Evolutionary conservation across 2,888 invertebrate species (phyloP), one percentile per base, ranked within the genome.

Genomic region (Mesochorus sp.): DNA sequence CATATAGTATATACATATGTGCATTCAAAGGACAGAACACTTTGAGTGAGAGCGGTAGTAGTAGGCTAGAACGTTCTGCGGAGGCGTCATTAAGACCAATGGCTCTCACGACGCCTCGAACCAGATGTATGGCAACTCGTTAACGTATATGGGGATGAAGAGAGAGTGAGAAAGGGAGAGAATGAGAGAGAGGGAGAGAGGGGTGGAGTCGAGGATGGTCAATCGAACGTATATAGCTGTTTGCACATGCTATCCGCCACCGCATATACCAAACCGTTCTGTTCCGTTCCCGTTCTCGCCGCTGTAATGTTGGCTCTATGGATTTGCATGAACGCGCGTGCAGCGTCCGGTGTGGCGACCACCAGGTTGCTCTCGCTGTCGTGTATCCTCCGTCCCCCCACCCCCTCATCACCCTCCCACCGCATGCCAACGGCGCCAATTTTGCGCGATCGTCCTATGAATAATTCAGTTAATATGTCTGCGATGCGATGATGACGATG

Each of bases 391-490:
- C 39, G 19, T 19, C 44, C 39, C 14, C 14, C 17, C 44, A 6
- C 44, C 31, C 14, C 19, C 21, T 2, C 34, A 14, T 51, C n/a
- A 24, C 24, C 64, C 64, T 49, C 49, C 64, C 28, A 53, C 28
- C 39, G 61, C 26, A 47, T 31, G 62, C 74, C 49, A 19, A 39
- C 42, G 73, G 64, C 64, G 68, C 24, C 55, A 62, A 64, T 74
- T 47, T 21, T n/a, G n/a, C 34, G 44, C 64, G 64, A 74, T 51
- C 62, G 49, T 31, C 57, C 31, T 55, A 74, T 78, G 74, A 78
- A 74, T 78, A 70, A 78, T 78, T 78, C 78, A 78, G 74, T 70
- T 64, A 70, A 78, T 78, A 74, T 19, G 57, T 74, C 49, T 59
- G 49, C 67, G 73, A 34, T 64, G 55, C 62, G 49, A 77, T 49